These are phyloP conservation scores for Thymelicus lineola DNA, from an alignment of 2,888 invertebrate species.

Conservation along the genomic window DNA sequence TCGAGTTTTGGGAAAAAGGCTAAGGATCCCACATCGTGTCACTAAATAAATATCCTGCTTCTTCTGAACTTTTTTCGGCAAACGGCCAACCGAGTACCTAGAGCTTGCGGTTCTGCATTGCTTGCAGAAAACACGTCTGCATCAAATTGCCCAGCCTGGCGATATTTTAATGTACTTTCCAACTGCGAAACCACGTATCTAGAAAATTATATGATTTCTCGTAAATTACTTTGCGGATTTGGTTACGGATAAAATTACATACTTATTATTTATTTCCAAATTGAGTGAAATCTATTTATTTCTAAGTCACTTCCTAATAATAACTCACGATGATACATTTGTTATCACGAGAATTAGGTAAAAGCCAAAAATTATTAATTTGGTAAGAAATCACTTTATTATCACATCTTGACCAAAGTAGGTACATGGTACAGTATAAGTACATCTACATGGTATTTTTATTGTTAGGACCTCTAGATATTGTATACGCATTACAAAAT, in stretches of 20 bases:
- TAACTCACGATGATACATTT: no score
- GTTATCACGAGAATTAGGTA: no score
- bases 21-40: no score
- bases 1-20: no score
- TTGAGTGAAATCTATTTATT: not conserved
- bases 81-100: not conserved
- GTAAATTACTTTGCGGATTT: conserved; percentile 34
- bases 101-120: conserved; percentile 14
- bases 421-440: no score
- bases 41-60: not conserved
- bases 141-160: conserved; percentile 28
- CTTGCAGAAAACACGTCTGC: conserved; percentile 27
- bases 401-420: no score
- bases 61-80: conserved; percentile 14
- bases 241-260: conserved; percentile 17
- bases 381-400: no score
- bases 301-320: no score
- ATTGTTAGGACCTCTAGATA: no score
- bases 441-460: no score
- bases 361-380: no score
- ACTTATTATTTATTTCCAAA: conserved; percentile 1
- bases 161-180: conserved; percentile 32
- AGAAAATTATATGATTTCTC: conserved; percentile 32
- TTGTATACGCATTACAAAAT: no score
- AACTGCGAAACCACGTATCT: conserved; percentile 31